Evolutionary conservation across 2,888 invertebrate species (phyloP), one percentile per base, ranked within the genome.

Genomic region (Galerucella nymphaeae): DNA sequence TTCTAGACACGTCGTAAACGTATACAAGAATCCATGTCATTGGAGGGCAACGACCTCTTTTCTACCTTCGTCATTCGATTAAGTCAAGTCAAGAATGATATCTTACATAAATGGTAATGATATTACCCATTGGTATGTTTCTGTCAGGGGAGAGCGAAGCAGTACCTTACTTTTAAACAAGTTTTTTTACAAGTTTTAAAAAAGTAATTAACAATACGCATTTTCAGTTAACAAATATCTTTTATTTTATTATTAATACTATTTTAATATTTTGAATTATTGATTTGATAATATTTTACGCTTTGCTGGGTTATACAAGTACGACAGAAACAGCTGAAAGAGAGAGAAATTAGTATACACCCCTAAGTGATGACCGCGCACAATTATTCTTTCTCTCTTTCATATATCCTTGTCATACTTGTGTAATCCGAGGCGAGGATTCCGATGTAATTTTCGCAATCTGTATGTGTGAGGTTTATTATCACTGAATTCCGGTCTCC

Each of bases 31-130:
- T 68, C 23, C 63, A 70, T 63, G 70, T 48, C 53, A 70, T 18
- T 63, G 45, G 70, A 70, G 63, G 55, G 63, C 70, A 20, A n/a
- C 38, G 57, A 70, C 70, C 70, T 64, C 70, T 63, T 53, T 70
- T 58, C 50, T 57, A 70, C 63, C 53, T 55, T 62, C 62, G 53
- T 48, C 62, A 50, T 62, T 62, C 69, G 65, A 38, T 53, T 23
- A 23, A 18, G 11, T 53, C 20, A 55, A 69, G 10, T 64, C 69
- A 42, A 62, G 69, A 62, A 69, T 69, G 61, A 69, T 69, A 62
- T 69, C 63, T 70, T 70, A 70, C 70, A 63, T 70, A 70, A 70
- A 70, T 61, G 70, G 70, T 61, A 69, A 69, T 48, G 69, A 62
- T 59, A 70, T 70, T 57, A 50, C 61, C 20, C 59, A 67, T 45